Percentiles rank a stretch among this genome's conserved stretches.
Evolutionary conservation across 2,113 vertebrate species (phyloP).

Genomic region (Chaetodon auriga): DNA sequence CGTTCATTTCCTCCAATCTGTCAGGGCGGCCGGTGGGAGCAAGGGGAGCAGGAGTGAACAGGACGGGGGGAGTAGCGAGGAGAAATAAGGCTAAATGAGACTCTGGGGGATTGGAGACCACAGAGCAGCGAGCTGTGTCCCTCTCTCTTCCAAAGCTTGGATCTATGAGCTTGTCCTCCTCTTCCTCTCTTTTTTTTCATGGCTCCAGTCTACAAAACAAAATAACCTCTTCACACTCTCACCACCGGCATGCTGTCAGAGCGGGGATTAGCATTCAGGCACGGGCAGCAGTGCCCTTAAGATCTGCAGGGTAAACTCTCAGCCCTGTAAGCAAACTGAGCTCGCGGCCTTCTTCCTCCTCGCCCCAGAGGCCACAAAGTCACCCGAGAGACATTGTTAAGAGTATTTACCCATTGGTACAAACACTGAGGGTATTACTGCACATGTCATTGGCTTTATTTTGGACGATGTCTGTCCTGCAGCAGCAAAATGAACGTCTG

Average conservation of each 20-base stretch:
- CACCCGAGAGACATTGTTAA: slow-evolving; percentile 58
- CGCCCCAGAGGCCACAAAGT: slow-evolving; percentile 15
- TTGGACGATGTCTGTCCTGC: background rate
- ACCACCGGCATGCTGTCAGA: slow-evolving; percentile 7
- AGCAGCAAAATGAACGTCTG: background rate
- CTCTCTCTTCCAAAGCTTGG: slow-evolving; percentile 17
- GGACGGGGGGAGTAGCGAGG: slow-evolving; percentile 31
- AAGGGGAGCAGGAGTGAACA: slow-evolving; percentile 22
- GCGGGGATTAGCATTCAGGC: slow-evolving; percentile 42
- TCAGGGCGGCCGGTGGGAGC: slow-evolving; percentile 53
- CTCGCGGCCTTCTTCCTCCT: slow-evolving; percentile 8
- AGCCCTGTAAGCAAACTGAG: slow-evolving; percentile 35
- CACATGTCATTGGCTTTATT: slow-evolving; percentile 12
- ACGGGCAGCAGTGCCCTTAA: background rate
- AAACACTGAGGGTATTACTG: slow-evolving; percentile 18
- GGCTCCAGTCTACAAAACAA: slow-evolving; percentile 30
- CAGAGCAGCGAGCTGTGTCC: slow-evolving; percentile 41
- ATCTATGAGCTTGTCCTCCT: slow-evolving; percentile 28
- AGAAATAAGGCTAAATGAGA: slow-evolving; percentile 67
- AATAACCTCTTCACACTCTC: slow-evolving; percentile 43
- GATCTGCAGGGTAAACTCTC: slow-evolving; percentile 11
- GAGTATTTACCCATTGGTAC: slow-evolving; percentile 10
- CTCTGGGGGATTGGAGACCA: slow-evolving; percentile 65
- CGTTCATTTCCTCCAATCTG: slow-evolving; percentile 73
- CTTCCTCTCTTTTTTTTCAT: slow-evolving; percentile 1